A percentile compares a stretch with the other conserved stretches of the same genome.
Evolutionary conservation across 2,113 vertebrate species (phyloP).

Genomic region (Nycticebus coucang): DNA sequence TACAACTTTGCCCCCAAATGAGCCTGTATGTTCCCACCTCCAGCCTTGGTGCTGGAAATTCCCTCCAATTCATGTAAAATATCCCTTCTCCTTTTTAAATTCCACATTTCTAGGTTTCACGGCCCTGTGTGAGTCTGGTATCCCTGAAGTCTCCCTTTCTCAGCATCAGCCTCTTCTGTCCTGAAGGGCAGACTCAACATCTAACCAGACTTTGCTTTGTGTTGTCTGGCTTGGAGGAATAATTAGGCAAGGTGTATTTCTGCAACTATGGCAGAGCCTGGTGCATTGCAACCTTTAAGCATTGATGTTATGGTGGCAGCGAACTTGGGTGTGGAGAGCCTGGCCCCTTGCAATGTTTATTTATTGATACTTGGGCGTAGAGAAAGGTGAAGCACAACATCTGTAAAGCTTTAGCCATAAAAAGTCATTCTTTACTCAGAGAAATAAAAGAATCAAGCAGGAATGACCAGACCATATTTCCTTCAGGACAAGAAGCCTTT

Average conservation of each 20-base stretch:
- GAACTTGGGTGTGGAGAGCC: background rate
- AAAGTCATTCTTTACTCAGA: background rate
- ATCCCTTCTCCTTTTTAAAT: background rate
- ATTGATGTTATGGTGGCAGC: background rate
- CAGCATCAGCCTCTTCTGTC: accelerated
- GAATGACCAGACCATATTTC: background rate
- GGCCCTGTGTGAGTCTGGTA: too few relatives aligned
- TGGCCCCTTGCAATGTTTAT: accelerated
- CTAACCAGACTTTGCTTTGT: background rate
- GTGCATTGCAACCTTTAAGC: background rate
- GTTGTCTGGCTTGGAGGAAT: background rate
- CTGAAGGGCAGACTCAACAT: accelerated
- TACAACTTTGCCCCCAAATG: background rate
- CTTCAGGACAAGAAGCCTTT: background rate
- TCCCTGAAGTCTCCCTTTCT: background rate
- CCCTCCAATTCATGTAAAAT: background rate
- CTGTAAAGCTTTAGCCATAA: background rate
- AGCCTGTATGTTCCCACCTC: background rate
- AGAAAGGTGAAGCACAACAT: background rate
- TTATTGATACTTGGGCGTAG: background rate
- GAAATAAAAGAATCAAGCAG: background rate
- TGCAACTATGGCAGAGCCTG: background rate
- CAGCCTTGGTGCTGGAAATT: background rate
- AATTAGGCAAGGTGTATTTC: background rate
- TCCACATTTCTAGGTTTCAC: accelerated